Evolutionary conservation across 2,888 invertebrate genomes (phyloP), one percentile per base, ranked within the genome.

Genomic region (Lamproptera curius): DNA sequence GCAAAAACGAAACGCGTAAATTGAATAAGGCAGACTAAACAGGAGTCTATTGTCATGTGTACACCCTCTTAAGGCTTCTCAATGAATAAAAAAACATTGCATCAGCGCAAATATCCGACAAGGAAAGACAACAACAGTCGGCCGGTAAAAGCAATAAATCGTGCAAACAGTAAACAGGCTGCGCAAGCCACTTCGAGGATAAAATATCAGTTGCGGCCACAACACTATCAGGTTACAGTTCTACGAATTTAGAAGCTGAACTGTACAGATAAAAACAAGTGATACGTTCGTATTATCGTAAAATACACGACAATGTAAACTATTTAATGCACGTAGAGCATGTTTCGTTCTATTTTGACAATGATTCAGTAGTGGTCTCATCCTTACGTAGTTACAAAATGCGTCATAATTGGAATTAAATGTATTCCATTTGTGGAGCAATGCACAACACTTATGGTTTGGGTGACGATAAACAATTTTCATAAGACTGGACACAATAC

Each of bases 201-300:
- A 58, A 57, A 60, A 50, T 63, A 54, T 62, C 60, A 59, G 37
- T 52, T 52, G 55, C 58, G 55, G 55, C 62, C 63, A 56, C 61
- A 60, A 50, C 44, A 44, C 51, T 62, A 55, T 62, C 53, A 48
- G 42, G 51, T 63, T 63, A 56, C 64, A 47, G 54, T 63, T 63
- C 62, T 48, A 53, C 56, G 63, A 63, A 64, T 62, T 61, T 55
- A 55, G 56, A 57, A 51, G 51, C 17, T 42, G 40, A 39, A 34
- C 16, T 16, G 34, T 16, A 42, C 16, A 38, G 42, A 42, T 46
- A 35, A 42, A 42, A 46, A 43, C 6, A 9, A 43, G 16, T 37
- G 37, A 13, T 16, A 26, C 36, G 16, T 37, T 36, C 11, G 14
- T 16, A 31, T 23, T 35, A 23, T 23, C 20, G 11, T 26, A 26